phyloP scores from a whole-genome alignment of 1,140 invertebrate species.

The Heterodera schachtii region DNA sequence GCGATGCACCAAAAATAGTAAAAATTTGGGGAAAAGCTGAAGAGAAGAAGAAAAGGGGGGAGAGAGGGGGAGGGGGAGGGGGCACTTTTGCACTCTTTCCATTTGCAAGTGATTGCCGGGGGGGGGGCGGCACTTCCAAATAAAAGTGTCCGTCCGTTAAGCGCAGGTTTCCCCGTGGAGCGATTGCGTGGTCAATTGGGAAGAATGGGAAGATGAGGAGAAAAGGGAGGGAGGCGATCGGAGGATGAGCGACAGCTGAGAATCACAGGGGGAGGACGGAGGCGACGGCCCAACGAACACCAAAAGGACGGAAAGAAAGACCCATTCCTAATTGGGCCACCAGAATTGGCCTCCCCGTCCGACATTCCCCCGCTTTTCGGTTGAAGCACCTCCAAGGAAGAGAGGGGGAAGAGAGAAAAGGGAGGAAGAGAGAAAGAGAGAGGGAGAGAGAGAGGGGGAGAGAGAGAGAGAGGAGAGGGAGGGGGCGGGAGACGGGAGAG shows the following conservation, averaged over 20 bases:
- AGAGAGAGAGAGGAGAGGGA: background rate
- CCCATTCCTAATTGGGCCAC: background rate
- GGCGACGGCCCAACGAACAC: background rate
- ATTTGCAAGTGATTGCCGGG: background rate
- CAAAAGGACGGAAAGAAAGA: background rate
- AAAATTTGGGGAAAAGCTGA: background rate
- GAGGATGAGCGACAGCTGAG: background rate
- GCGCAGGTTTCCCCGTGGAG: background rate
- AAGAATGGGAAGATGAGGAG: background rate
- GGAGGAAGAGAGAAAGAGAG: background rate
- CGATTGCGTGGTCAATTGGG: background rate
- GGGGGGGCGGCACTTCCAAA: too few relatives aligned
- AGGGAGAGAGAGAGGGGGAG: background rate
- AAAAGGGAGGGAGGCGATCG: background rate
- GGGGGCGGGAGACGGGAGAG: background rate
- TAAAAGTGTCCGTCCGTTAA: background rate
- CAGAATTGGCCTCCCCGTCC: too few relatives aligned
- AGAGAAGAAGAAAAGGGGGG: background rate
- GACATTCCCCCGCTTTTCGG: too few relatives aligned
- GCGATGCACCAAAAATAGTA: constrained; percentile 7
- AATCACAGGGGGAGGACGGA: background rate
- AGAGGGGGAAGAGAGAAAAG: background rate
- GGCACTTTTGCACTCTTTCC: background rate
- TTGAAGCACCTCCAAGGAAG: too few relatives aligned
- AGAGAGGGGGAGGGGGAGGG: background rate